Percentiles rank a stretch among this genome's conserved stretches.
Evolutionary conservation across 2,888 invertebrate species (phyloP).

Genomic region (Tholera decimalis): DNA sequence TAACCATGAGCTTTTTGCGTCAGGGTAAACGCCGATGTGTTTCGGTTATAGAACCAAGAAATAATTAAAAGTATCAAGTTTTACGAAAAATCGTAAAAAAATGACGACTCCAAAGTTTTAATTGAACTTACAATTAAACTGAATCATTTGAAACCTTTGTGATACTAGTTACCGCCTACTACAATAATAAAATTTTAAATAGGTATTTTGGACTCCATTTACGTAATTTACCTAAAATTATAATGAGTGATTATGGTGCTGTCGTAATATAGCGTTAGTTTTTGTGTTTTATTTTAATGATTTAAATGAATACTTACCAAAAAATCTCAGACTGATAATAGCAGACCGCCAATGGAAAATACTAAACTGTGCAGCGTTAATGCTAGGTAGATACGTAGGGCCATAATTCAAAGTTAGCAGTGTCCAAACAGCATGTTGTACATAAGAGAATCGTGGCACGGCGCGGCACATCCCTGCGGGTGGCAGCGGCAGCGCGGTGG

Average conservation of each 20-base stretch:
- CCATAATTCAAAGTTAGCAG: constrained; percentile 65
- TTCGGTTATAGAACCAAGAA: neutral
- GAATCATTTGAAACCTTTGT: constrained; percentile 26
- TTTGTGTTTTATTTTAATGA: constrained; percentile 4
- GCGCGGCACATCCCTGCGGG: constrained; percentile 78
- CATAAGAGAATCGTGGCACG: constrained; percentile 69
- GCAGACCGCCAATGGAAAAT: constrained; percentile 1
- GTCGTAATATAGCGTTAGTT: neutral
- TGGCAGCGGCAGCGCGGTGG: constrained; percentile 79
- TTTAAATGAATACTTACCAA: neutral
- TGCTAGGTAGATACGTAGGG: constrained; percentile 34
- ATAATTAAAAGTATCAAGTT: constrained; percentile 9
- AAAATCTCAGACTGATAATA: constrained; percentile 16
- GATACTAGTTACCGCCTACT: constrained; percentile 26
- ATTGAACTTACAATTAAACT: constrained; percentile 37
- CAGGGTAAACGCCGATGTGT: neutral
- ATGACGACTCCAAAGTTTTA: constrained; percentile 19
- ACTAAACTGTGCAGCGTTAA: constrained; percentile 16
- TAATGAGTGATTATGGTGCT: constrained; percentile 1
- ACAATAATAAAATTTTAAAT: constrained; percentile 25
- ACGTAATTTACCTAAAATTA: constrained; percentile 22
- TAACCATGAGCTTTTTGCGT: constrained; percentile 12
- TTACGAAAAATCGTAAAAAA: constrained; percentile 21
- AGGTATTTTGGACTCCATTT: too few relatives aligned
- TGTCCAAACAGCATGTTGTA: constrained; percentile 69